A percentile compares a stretch with the other conserved stretches of the same genome.
phyloP scores from a whole-genome alignment of 2,797 vertebrate genomes.

The Amphiprion clarkii region DNA sequence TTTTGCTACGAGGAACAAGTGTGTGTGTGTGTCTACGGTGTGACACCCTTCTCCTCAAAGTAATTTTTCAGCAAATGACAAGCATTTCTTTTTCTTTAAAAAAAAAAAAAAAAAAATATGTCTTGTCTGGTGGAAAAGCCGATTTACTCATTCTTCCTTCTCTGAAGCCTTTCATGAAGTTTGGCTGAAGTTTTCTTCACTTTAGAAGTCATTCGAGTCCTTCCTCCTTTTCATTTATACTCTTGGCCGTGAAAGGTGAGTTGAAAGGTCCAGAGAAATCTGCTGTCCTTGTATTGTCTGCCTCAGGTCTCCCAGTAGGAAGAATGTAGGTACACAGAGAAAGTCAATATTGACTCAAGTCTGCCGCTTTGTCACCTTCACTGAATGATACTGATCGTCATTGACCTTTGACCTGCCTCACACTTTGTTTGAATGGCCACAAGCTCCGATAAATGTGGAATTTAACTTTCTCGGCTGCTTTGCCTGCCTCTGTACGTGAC shows the following conservation, averaged over 20 bases:
- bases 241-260: constrained; percentile 10
- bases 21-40: constrained; percentile 8
- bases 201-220: constrained; percentile 25
- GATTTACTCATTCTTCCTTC: constrained; percentile 45
- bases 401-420: constrained; percentile 65
- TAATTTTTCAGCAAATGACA: constrained; percentile 43
- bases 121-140: constrained; percentile 35
- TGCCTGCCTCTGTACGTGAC: neutral
- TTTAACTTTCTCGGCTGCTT: constrained; percentile 21
- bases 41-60: constrained; percentile 51
- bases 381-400: constrained; percentile 59
- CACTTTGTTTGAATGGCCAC: constrained; percentile 43
- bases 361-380: constrained; percentile 54
- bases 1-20: constrained; percentile 38
- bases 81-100: constrained; percentile 17
- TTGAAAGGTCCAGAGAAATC: constrained; percentile 49
- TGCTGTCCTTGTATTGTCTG: constrained; percentile 48
- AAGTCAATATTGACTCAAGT: constrained; percentile 77
- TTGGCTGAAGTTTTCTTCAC: constrained; percentile 47
- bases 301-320: constrained; percentile 52
- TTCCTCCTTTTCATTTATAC: constrained; percentile 37
- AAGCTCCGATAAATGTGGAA: constrained; percentile 35
- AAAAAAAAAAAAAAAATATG: constrained; percentile 15
- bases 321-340: constrained; percentile 65
- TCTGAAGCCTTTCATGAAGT: constrained; percentile 46